Evolutionary conservation across 2,113 vertebrate species (phyloP).

Genomic region (Hemichromis elongatus): DNA sequence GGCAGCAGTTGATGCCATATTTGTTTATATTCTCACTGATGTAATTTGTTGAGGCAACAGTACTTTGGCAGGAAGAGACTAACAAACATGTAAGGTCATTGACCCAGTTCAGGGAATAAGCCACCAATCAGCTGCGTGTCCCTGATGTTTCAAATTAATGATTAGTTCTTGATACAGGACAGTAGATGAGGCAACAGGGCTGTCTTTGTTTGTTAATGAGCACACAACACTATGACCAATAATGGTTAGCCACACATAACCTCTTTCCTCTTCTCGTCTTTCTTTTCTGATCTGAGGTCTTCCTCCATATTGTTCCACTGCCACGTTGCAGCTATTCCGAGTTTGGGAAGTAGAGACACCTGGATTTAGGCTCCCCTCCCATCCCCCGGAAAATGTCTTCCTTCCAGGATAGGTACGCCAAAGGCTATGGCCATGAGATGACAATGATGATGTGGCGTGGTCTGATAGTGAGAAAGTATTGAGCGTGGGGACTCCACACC

Average conservation of each 20-base stretch:
- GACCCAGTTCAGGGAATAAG: constrained; percentile 46
- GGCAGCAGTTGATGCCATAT: neutral
- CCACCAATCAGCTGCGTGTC: constrained; percentile 30
- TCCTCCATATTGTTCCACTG: constrained; percentile 63
- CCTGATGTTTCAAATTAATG: constrained; percentile 43
- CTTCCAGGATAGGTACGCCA: neutral
- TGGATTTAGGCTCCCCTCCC: constrained; percentile 35
- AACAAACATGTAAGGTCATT: constrained; percentile 58
- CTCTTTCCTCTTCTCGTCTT: constrained; percentile 24
- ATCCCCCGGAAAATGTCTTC: constrained; percentile 17
- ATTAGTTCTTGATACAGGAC: constrained; percentile 33
- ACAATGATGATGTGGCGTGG: constrained; percentile 51
- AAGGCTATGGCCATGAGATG: neutral
- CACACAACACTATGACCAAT: constrained; percentile 1
- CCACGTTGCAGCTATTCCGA: constrained; percentile 20
- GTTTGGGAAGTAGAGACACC: constrained; percentile 48
- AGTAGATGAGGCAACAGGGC: neutral
- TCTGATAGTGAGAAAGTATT: constrained; percentile 52
- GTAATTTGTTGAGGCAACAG: constrained; percentile 47
- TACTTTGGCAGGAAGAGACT: constrained; percentile 50
- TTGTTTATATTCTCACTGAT: constrained; percentile 49
- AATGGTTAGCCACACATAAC: constrained; percentile 17
- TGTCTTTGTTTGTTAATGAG: constrained; percentile 25
- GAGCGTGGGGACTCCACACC: constrained; percentile 47
- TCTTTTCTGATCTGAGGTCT: constrained; percentile 33